Percentiles rank a stretch among this genome's conserved stretches.
These are phyloP conservation scores for Pseudonaja textilis DNA, from an alignment of 2,113 vertebrate species.

Conservation along the genomic window DNA sequence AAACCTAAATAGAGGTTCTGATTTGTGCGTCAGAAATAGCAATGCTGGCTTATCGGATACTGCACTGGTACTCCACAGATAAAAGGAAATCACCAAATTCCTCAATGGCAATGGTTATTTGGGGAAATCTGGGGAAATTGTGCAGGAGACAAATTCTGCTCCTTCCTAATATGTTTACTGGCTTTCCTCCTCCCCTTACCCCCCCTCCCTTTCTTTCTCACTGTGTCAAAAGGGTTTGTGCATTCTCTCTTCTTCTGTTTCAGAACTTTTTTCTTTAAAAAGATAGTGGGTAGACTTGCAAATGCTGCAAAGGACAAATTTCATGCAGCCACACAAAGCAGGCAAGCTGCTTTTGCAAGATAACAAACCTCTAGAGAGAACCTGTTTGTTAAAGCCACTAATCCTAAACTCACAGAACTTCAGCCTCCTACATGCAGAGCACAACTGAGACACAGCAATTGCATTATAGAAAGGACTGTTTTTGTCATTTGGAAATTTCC, in stretches of 20 bases:
- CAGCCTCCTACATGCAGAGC: background rate
- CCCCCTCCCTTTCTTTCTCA: background rate
- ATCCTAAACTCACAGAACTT: slow-evolving; percentile 21
- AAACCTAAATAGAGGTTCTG: slow-evolving; percentile 4
- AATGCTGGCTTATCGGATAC: slow-evolving; percentile 23
- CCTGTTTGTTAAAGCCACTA: slow-evolving; percentile 45
- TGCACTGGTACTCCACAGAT: slow-evolving; percentile 42
- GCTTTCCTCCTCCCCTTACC: background rate
- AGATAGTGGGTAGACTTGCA: background rate
- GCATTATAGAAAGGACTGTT: slow-evolving; percentile 8
- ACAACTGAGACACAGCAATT: background rate
- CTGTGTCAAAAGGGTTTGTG: background rate
- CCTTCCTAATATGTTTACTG: background rate
- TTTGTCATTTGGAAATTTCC: slow-evolving; percentile 13
- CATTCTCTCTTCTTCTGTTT: slow-evolving; percentile 18
- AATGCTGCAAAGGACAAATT: slow-evolving; percentile 30
- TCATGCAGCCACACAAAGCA: slow-evolving; percentile 45
- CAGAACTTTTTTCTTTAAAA: slow-evolving; percentile 4
- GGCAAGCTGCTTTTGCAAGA: slow-evolving; percentile 42
- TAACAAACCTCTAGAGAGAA: slow-evolving; percentile 47
- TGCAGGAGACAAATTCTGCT: background rate
- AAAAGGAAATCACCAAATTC: background rate
- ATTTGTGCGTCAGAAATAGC: slow-evolving; percentile 1
- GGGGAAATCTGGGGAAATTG: background rate
- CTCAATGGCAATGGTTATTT: fast-evolving